Conservation (phyloP, 2,888 invertebrate genomes). For the Rotaria sp. region DNA sequence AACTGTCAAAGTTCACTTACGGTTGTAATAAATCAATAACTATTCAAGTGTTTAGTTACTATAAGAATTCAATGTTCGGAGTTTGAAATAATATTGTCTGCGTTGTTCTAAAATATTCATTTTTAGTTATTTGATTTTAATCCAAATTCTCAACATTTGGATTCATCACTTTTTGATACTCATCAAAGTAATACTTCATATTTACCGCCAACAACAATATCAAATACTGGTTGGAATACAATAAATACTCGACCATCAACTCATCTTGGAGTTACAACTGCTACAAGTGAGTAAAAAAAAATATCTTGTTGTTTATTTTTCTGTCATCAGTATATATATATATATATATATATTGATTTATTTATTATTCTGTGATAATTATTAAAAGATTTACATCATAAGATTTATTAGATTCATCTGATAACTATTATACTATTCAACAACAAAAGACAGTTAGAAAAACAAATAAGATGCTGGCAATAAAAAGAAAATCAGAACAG, state of each 20-base stretch:
- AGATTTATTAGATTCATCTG: not conserved
- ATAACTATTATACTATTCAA: not conserved
- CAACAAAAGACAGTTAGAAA: not conserved
- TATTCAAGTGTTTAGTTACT: too few species aligned
- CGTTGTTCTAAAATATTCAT: not conserved
- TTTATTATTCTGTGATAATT: not conserved
- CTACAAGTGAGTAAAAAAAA: not conserved
- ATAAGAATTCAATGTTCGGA: too few species aligned
- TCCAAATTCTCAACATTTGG: not conserved
- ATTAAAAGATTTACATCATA: not conserved
- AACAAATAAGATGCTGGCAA: not conserved
- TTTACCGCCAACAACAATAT: not conserved
- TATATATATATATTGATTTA: too few species aligned
- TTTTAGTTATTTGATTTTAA: slow-evolving; percentile 17
- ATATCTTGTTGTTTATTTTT: too few species aligned
- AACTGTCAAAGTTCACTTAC: too few species aligned
- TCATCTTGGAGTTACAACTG: not conserved
- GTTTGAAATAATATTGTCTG: too few species aligned
- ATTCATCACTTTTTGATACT: not conserved
- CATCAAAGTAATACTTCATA: not conserved
- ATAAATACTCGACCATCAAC: not conserved
- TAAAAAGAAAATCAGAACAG: too few species aligned
- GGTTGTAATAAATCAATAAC: too few species aligned
- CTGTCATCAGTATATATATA: too few species aligned
- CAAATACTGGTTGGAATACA: not conserved